Evolutionary conservation across 2,797 vertebrate genomes (phyloP), one percentile per base, ranked within the genome.

Genomic region (Buceros bicornis): DNA sequence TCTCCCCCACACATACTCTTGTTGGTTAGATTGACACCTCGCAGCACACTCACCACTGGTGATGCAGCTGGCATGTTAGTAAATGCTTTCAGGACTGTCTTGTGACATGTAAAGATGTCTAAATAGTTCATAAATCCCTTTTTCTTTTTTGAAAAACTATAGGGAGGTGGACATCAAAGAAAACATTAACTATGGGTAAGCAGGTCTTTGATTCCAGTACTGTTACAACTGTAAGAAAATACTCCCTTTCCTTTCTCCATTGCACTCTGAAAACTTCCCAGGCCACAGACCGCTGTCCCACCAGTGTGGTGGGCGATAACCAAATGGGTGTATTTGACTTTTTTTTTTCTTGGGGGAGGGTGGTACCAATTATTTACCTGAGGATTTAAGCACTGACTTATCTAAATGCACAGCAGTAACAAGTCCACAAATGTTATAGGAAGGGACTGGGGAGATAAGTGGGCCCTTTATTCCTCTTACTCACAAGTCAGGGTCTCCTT

Each of bases 101-200:
- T 97, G 90, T 97, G 93, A 67, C 85, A 8, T 84, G 1, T 93
- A 85, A 47, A 84, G 37, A 94, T 94, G 95, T 81, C 80, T 93
- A 81, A 94, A 72, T 88, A 83, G 88, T 97, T 97, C 93, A 95
- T 88, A 58, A 97, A 95, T 97, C 93, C 94, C 91, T 93, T 89
- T 97, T 91, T 96, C 92, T 96, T 94, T 96, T 95, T 97, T 97
- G 93, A 45, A 74, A 94, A 33, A 91, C 97, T 98, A 93, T 97
- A 99, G 98, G 91, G 99, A 99, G 95, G 97, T 98, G 96, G 99
- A 99, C 16, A 98, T 98, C 97, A 98, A 99, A 98, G 99, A 99
- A 83, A 98, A 98, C 66, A 82, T 95, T 96, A 84, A 98, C 62
- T 99, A 98, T 91, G 96, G 98, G 99, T 99, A 97, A 98, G 99